phyloP scores from a whole-genome alignment of 2,888 invertebrate species.

The Leptinotarsa tumamoca region DNA sequence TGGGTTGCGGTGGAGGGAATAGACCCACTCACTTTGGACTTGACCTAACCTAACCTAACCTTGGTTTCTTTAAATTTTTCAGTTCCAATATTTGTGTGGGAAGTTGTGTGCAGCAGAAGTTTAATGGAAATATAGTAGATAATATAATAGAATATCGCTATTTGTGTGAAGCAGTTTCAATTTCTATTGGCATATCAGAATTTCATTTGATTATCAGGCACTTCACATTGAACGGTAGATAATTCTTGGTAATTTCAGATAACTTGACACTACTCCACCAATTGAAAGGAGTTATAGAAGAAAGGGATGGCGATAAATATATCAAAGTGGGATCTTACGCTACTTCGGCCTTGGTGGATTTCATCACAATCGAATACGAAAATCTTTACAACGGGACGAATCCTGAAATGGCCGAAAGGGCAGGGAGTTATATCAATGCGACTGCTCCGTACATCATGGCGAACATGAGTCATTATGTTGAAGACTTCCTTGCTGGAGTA shows the following conservation, averaged over 20 bases:
- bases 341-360: neutral
- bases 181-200: too few relatives aligned
- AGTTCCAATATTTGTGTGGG: too few relatives aligned
- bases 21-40: too few relatives aligned
- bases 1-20: too few relatives aligned
- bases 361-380: conserved; percentile 1
- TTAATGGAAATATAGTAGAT: too few relatives aligned
- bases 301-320: neutral
- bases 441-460: neutral
- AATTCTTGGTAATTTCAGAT: neutral
- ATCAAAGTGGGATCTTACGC: neutral
- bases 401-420: conserved; percentile 2
- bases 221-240: too few relatives aligned
- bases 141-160: too few relatives aligned
- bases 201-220: too few relatives aligned
- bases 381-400: conserved; percentile 1
- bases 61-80: too few relatives aligned
- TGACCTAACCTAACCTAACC: too few relatives aligned
- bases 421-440: neutral
- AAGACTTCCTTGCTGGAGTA: neutral
- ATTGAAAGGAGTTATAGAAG: neutral
- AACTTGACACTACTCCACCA: neutral
- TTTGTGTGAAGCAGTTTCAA: too few relatives aligned
- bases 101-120: too few relatives aligned
- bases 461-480: neutral